phyloP scores from a whole-genome alignment of 2,888 invertebrate genomes.

The Cylloceria caligata region DNA sequence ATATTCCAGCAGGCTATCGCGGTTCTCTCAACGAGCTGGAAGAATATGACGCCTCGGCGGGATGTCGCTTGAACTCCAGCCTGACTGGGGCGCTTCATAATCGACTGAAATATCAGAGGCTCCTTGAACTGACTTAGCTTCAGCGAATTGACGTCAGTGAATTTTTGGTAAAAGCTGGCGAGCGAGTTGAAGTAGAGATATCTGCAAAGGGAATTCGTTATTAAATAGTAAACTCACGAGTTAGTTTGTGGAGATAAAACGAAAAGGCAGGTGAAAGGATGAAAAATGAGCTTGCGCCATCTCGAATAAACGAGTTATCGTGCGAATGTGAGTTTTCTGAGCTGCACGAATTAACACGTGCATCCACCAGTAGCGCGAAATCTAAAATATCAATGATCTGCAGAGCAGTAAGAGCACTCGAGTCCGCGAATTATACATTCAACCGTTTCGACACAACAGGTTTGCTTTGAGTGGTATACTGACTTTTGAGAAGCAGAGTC shows the following conservation, averaged over 20 bases:
- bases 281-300: not conserved
- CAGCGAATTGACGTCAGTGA: conserved; percentile 77
- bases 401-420: not conserved
- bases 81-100: conserved; percentile 80
- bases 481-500: not conserved
- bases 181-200: conserved; percentile 83
- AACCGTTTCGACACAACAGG: not conserved
- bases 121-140: conserved; percentile 76
- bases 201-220: conserved; percentile 75
- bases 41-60: conserved; percentile 82
- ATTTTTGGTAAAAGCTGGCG: conserved; percentile 82
- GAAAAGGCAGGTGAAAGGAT: not conserved
- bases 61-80: conserved; percentile 83
- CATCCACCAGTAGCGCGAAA: not conserved
- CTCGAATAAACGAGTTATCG: conserved; percentile 9
- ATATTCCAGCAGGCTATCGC: conserved; percentile 84
- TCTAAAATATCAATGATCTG: not conserved
- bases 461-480: not conserved
- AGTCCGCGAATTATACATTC: conserved; percentile 4
- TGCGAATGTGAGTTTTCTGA: conserved; percentile 13
- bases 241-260: conserved; percentile 13
- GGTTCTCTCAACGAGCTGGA: conserved; percentile 82
- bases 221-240: not conserved
- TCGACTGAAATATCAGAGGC: conserved; percentile 80
- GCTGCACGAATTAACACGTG: not conserved